A percentile compares a stretch with the other conserved stretches of the same genome.
Evolutionary conservation across 2,797 vertebrate species (phyloP).

Genomic region (Alectoris magna): DNA sequence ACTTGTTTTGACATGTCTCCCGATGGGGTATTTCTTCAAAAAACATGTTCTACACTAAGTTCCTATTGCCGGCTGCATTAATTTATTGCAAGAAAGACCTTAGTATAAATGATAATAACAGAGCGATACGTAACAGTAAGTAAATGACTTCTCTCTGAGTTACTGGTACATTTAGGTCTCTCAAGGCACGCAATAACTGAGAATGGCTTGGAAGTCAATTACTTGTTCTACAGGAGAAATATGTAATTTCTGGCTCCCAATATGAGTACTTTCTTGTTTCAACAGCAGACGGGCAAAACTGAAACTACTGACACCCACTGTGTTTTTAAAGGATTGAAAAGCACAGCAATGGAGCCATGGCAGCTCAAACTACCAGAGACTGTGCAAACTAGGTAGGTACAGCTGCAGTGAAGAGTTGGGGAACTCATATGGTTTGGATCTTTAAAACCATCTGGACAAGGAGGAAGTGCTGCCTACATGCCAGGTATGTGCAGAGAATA

Average conservation of each 20-base stretch:
- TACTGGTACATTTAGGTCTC: not conserved
- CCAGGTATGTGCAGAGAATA: not conserved
- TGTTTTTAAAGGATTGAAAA: not conserved
- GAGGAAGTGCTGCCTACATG: not conserved
- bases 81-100: not conserved
- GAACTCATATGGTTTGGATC: not conserved
- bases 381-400: not conserved
- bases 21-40: not conserved
- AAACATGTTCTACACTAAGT: not conserved
- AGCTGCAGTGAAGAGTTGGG: not conserved
- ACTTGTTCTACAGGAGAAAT: not conserved
- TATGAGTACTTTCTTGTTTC: not conserved
- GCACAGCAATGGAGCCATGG: not conserved
- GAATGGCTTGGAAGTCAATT: constrained; percentile 15
- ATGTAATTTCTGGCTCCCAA: not conserved
- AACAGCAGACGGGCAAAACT: not conserved
- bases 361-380: not conserved
- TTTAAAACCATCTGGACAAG: not conserved
- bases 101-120: not conserved
- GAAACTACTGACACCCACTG: not conserved
- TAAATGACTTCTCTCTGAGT: not conserved
- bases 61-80: not conserved
- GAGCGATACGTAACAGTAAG: not conserved
- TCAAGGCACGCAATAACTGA: not conserved
- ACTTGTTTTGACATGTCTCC: not conserved